Conservation (phyloP, 2,797 vertebrate species). For the Molossus molossus region DNA sequence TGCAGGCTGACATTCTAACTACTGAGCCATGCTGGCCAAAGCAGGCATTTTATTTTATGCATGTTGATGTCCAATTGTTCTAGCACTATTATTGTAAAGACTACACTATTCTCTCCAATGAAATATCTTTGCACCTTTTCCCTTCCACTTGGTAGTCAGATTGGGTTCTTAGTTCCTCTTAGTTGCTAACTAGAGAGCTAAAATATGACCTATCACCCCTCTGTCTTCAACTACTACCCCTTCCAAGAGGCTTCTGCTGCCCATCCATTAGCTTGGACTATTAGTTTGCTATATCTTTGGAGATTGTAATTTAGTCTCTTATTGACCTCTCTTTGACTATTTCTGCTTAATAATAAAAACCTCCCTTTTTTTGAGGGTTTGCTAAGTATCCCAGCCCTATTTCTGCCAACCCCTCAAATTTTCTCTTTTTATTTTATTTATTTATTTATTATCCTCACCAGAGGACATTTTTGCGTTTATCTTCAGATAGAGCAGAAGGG, state of each 20-base stretch:
- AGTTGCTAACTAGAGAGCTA: not conserved
- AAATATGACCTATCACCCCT: not conserved
- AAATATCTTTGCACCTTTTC: not conserved
- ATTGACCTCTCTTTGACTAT: constrained; percentile 24
- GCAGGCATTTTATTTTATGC: constrained; percentile 31
- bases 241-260: not conserved
- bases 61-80: not conserved
- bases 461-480: too few relatives aligned
- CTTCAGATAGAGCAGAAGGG: too few relatives aligned
- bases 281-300: not conserved
- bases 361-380: constrained; percentile 1
- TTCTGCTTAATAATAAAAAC: constrained; percentile 21
- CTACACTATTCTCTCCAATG: not conserved
- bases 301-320: constrained; percentile 17
- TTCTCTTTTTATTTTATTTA: not conserved
- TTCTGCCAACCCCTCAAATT: not conserved
- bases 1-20: too few relatives aligned
- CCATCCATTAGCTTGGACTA: not conserved
- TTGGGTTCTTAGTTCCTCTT: not conserved
- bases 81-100: not conserved
- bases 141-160: not conserved
- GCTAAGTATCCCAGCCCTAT: not conserved
- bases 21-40: too few relatives aligned
- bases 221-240: not conserved
- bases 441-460: too few relatives aligned